Evolutionary conservation across 2,888 invertebrate genomes (phyloP), one percentile per base, ranked within the genome.

Genomic region (Pseudolycoriella hygida): DNA sequence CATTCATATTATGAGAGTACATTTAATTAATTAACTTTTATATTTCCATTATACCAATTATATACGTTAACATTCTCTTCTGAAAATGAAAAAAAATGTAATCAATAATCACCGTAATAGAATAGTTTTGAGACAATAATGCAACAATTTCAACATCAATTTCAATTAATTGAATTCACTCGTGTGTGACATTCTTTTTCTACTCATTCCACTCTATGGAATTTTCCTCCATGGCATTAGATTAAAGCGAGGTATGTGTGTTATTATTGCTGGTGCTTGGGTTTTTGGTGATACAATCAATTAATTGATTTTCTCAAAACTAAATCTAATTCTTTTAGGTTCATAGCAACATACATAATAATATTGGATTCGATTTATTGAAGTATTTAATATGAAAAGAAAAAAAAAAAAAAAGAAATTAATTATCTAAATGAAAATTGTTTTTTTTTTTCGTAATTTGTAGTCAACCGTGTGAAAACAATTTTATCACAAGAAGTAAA

Each of bases 161-260:
- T 37, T 17, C 14, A 39, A 17, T 10, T 39, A 39, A 39, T 39
- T 39, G 39, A 39, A 39, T 17, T 39, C 39, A 39, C 10, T 39
- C 39, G 39, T 39, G 39, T 17, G 17, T 39, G 17, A 39, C 39
- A 17, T 17, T 39, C 39, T 37, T 37, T 37, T 37, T 12, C 37
- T 37, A 25, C 25, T 25, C 25, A 25, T 25, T 25, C 25, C 8
- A 25, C 25, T 25, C 25, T 4, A 25, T 25, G 25, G 25, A 25
- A 25, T 25, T 25, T 25, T 25, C 25, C 4, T 25, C 25, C 25
- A 25, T 25, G 25, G 25, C 8, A 25, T 25, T 25, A 25, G 25
- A 25, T 25, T 25, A 25, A 8, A 25, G 25, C 25, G 25, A 25
- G 25, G 25, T 25, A 25, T 25, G 25, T 25, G 25, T 25, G 25